Evolutionary conservation across 1,140 invertebrate species (phyloP).

Genomic region (Cotesia chilonis): DNA sequence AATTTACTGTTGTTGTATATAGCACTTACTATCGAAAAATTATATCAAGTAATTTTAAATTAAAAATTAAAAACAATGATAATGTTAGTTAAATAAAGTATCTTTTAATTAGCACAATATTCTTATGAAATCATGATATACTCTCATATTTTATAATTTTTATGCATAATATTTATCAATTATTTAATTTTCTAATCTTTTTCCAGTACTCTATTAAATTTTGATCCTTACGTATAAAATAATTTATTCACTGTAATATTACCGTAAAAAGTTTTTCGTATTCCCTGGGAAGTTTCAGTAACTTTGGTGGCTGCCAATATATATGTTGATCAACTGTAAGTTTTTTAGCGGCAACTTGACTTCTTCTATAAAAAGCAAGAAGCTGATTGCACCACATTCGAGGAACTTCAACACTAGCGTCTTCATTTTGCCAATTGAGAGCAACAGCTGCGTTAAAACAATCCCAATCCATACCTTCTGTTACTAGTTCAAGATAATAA

Average conservation of each 20-base stretch:
- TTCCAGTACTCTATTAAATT: not conserved
- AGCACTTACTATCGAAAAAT: no score
- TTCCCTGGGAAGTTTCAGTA: conserved; percentile 84
- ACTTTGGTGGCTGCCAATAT: conserved; percentile 79
- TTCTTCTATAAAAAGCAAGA: conserved; percentile 65
- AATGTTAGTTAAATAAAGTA: no score
- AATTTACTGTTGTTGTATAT: no score
- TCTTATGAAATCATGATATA: no score
- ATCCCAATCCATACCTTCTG: conserved; percentile 73
- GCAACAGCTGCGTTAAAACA: conserved; percentile 74
- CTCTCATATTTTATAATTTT: no score
- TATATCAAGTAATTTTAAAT: no score
- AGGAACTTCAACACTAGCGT: conserved; percentile 60
- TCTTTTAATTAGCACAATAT: no score
- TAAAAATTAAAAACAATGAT: no score
- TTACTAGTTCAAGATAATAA: conserved; percentile 78
- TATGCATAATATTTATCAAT: no score
- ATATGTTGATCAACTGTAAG: conserved; percentile 77
- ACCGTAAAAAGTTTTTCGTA: conserved; percentile 95
- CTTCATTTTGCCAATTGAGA: conserved; percentile 70
- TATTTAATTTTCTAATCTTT: no score
- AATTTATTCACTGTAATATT: conserved; percentile 42
- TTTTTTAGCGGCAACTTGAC: conserved; percentile 68
- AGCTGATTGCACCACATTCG: conserved; percentile 75
- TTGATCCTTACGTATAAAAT: not conserved